phyloP scores from a whole-genome alignment of 2,888 invertebrate species.

The Cyaniris semiargus region DNA sequence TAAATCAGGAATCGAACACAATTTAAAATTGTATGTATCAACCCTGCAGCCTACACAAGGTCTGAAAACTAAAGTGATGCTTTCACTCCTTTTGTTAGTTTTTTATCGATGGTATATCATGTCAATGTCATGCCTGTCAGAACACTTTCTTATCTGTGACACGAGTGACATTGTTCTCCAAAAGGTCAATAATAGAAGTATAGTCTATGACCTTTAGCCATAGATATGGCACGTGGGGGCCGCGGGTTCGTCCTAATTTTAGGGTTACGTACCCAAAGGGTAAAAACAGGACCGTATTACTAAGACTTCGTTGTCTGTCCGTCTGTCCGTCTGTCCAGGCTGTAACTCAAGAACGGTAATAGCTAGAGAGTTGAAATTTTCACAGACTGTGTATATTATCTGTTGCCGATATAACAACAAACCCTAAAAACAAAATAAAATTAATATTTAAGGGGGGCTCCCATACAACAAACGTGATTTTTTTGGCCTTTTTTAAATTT shows the following conservation, averaged over 20 bases:
- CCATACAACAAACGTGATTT: too few relatives aligned
- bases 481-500: too few relatives aligned
- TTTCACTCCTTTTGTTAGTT: slow-evolving; percentile 72
- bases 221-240: background rate
- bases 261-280: too few relatives aligned
- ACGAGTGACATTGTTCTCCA: slow-evolving; percentile 48
- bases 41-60: slow-evolving; percentile 1
- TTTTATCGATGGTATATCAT: slow-evolving; percentile 61
- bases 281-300: too few relatives aligned
- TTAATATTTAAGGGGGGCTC: too few relatives aligned
- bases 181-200: slow-evolving; percentile 28
- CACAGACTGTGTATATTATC: too few relatives aligned
- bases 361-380: too few relatives aligned
- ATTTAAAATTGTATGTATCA: background rate
- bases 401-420: too few relatives aligned
- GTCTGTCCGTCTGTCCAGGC: too few relatives aligned
- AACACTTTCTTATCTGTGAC: slow-evolving; percentile 60
- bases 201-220: background rate
- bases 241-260: background rate
- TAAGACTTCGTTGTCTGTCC: too few relatives aligned
- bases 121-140: slow-evolving; percentile 57
- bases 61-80: slow-evolving; percentile 47
- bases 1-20: background rate
- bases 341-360: too few relatives aligned
- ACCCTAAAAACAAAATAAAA: too few relatives aligned